phyloP scores from a whole-genome alignment of 2,113 vertebrate species.

The Candoia aspera region DNA sequence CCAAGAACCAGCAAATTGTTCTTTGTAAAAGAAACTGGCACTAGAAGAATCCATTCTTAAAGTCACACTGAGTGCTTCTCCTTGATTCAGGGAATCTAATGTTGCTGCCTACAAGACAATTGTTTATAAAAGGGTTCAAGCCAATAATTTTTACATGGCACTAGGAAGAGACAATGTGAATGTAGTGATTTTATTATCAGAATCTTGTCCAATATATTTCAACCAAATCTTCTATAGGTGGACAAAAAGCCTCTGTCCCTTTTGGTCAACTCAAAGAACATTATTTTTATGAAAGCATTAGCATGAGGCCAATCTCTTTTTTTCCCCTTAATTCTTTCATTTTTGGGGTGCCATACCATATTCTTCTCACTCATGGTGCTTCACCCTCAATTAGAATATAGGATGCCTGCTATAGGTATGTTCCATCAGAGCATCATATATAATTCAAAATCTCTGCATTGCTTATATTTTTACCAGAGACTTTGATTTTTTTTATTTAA shows the following conservation, averaged over 20 bases:
- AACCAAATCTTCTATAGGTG: background rate
- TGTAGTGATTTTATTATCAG: background rate
- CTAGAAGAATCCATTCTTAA: constrained; percentile 15
- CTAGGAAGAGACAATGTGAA: background rate
- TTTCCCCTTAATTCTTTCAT: background rate
- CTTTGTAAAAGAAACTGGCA: constrained; percentile 9
- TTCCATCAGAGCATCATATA: background rate
- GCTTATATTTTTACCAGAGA: background rate
- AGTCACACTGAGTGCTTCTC: constrained; percentile 3
- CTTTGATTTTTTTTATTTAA: background rate
- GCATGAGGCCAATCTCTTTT: background rate
- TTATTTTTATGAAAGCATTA: background rate
- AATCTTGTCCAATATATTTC: background rate
- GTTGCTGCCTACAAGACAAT: background rate
- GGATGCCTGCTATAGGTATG: background rate
- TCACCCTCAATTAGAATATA: background rate
- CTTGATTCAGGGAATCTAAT: background rate
- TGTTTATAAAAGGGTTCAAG: background rate
- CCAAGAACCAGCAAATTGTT: background rate
- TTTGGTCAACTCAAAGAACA: background rate
- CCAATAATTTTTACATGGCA: background rate
- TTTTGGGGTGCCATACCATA: background rate
- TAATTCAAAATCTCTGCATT: background rate
- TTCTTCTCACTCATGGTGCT: background rate
- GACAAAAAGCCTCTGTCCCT: background rate